A percentile compares a stretch with the other conserved stretches of the same genome.
Evolutionary conservation across 2,113 vertebrate species (phyloP).

Genomic region (Lates calcarifer): DNA sequence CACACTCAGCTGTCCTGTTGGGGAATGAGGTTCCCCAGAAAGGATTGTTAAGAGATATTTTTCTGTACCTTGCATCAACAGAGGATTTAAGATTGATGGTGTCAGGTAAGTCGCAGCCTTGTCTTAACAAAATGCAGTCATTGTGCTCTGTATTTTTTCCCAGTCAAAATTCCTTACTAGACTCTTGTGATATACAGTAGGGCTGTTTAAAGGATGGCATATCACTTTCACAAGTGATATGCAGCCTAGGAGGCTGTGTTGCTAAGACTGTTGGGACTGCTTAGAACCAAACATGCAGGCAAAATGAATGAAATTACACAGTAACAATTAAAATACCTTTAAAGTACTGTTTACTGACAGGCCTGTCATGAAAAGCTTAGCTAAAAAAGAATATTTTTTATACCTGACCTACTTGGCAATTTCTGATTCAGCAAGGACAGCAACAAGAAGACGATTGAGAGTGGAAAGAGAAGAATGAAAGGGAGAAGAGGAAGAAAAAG

Average conservation of each 20-base stretch:
- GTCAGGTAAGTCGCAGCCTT: neutral
- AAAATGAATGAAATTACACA: conserved; percentile 13
- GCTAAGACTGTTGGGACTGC: neutral
- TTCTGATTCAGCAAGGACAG: conserved; percentile 32
- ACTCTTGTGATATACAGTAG: no score
- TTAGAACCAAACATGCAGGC: neutral
- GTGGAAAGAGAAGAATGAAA: neutral
- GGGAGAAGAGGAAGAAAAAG: neutral
- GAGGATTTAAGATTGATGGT: neutral
- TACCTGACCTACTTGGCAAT: conserved; percentile 23
- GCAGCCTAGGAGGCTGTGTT: neutral
- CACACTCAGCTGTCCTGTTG: neutral
- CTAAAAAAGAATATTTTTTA: neutral
- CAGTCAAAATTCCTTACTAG: no score
- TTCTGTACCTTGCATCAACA: neutral
- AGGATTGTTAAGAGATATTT: neutral
- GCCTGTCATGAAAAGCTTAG: conserved; percentile 6
- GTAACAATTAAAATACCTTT: neutral
- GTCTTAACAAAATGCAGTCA: neutral
- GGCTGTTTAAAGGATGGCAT: neutral
- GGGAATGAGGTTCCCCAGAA: neutral
- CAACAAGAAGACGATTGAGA: conserved; percentile 3
- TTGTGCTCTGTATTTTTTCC: neutral
- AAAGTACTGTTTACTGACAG: conserved; percentile 1
- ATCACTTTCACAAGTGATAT: neutral